Evolutionary conservation across 2,113 vertebrate genomes (phyloP).

Genomic region (Procapra przewalskii): DNA sequence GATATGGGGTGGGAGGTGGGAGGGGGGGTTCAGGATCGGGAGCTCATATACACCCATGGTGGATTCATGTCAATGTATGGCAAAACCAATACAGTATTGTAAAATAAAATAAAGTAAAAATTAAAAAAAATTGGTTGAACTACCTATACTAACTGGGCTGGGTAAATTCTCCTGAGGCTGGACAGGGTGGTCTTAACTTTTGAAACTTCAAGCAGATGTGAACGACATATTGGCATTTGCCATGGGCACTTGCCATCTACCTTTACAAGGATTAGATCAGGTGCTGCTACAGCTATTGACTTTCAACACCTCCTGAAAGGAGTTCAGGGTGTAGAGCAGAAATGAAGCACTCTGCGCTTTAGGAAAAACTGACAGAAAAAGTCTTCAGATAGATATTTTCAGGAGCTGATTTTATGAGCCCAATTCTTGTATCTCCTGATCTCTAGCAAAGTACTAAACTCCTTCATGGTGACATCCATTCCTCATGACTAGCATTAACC

Average conservation of each 20-base stretch:
- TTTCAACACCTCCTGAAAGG: neutral
- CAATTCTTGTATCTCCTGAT: neutral
- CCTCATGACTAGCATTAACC: neutral
- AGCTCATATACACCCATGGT: too few species aligned
- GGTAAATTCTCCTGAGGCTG: neutral
- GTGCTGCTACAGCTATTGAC: neutral
- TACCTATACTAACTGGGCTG: neutral
- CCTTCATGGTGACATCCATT: neutral
- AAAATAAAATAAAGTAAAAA: too few species aligned
- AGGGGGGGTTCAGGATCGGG: too few species aligned
- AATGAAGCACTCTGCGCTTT: neutral
- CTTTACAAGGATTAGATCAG: neutral
- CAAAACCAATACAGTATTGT: too few species aligned
- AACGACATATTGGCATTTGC: neutral
- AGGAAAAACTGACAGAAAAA: neutral
- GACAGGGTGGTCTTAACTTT: neutral
- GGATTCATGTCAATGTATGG: too few species aligned
- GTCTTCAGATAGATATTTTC: neutral
- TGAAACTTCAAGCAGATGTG: neutral
- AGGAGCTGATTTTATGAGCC: neutral
- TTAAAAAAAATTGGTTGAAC: neutral
- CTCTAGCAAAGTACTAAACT: neutral
- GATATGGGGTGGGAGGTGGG: too few species aligned
- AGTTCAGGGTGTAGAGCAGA: neutral
- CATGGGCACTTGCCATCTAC: neutral